phyloP scores from a whole-genome alignment of 1,140 invertebrate species.

The Scaptomyza hsui region DNA sequence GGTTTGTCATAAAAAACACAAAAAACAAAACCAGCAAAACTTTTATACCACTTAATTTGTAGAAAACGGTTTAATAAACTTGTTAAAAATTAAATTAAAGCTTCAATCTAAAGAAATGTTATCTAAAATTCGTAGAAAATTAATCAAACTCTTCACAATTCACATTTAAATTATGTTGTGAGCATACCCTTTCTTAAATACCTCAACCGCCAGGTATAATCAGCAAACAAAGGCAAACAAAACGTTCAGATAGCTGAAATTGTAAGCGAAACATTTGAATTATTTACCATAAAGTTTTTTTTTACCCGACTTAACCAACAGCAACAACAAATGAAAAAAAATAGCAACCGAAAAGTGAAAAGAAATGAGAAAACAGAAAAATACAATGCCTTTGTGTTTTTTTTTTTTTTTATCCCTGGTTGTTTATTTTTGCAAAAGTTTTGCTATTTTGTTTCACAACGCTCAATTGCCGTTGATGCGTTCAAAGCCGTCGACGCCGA shows the following conservation, averaged over 20 bases:
- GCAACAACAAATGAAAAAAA: slow-evolving; percentile 8
- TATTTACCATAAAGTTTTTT: slow-evolving; percentile 72
- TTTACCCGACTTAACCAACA: slow-evolving; percentile 25
- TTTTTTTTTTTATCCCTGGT: slow-evolving; percentile 32
- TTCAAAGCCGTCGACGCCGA: slow-evolving; percentile 46
- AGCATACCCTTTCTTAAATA: neutral
- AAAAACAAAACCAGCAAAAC: neutral
- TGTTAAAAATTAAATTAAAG: neutral
- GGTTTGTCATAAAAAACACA: slow-evolving; percentile 10
- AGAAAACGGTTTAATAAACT: neutral
- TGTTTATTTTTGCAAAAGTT: slow-evolving; percentile 28
- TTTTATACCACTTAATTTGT: neutral
- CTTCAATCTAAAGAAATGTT: too few relatives aligned
- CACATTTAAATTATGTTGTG: neutral
- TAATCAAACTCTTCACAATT: neutral
- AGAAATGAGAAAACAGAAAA: slow-evolving; percentile 10
- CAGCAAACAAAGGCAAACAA: slow-evolving; percentile 31
- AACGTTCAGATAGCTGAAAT: slow-evolving; percentile 22
- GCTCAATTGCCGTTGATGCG: slow-evolving; percentile 67
- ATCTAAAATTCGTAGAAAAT: too few relatives aligned
- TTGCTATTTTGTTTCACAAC: slow-evolving; percentile 42
- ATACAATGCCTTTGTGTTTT: slow-evolving; percentile 49
- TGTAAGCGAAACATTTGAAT: slow-evolving; percentile 67
- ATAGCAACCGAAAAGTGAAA: slow-evolving; percentile 8
- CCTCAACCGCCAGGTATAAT: slow-evolving; percentile 7